Percentiles rank a stretch among this genome's conserved stretches.
These are phyloP conservation scores for Hestina assimilis DNA, from an alignment of 1,140 invertebrate species.

Conservation along the genomic window DNA sequence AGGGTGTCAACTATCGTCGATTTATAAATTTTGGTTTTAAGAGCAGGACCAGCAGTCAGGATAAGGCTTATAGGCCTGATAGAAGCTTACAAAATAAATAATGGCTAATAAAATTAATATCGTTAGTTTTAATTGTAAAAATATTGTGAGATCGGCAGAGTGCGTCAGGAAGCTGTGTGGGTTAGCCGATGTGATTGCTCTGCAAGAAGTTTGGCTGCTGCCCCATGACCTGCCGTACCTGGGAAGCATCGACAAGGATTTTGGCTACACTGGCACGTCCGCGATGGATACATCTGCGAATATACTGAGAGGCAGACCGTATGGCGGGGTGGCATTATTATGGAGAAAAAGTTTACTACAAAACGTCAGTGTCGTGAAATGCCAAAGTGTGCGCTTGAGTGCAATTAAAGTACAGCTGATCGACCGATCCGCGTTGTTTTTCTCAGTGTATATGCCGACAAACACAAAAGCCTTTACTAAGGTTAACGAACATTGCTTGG, in stretches of 20 bases:
- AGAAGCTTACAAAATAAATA: not conserved
- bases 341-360: slow-evolving; percentile 1
- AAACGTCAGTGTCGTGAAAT: slow-evolving; percentile 5
- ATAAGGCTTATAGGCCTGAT: not conserved
- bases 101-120: not conserved
- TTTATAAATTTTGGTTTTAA: not conserved
- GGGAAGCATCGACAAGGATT: not conserved
- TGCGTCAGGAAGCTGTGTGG: not conserved
- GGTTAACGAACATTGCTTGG: too few relatives aligned
- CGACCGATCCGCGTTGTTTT: not conserved
- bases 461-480: too few relatives aligned
- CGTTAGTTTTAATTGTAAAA: not conserved
- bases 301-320: not conserved
- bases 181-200: not conserved
- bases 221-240: not conserved
- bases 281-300: not conserved
- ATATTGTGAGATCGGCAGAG: not conserved
- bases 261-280: not conserved
- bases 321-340: not conserved
- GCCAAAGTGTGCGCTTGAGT: not conserved
- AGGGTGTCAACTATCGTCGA: not conserved
- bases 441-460: not conserved
- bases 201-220: not conserved
- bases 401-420: not conserved
- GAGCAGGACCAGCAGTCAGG: not conserved